These are phyloP conservation scores for Poecilus cupreus DNA, from an alignment of 2,888 invertebrate genomes.

Conservation along the genomic window DNA sequence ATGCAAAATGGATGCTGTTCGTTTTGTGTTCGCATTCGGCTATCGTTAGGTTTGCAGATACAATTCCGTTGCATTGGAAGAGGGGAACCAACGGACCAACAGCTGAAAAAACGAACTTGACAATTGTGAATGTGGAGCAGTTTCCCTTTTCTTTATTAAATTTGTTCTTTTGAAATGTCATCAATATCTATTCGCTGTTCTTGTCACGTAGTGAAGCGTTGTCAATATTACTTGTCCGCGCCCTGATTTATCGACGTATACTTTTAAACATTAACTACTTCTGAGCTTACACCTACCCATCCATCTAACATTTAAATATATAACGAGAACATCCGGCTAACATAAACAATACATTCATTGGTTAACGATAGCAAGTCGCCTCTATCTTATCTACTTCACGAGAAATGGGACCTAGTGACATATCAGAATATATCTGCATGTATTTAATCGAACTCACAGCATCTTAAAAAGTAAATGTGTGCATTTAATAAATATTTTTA, in stretches of 20 bases:
- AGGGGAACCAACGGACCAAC: neutral
- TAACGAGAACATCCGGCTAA: too few species aligned
- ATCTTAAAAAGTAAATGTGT: too few species aligned
- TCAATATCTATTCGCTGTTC: slow-evolving; percentile 29
- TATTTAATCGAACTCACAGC: too few species aligned
- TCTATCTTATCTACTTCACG: too few species aligned
- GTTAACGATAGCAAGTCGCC: too few species aligned
- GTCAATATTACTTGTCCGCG: slow-evolving; percentile 16
- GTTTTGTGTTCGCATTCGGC: slow-evolving; percentile 3
- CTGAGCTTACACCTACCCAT: too few species aligned
- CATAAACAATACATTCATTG: too few species aligned
- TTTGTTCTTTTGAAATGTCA: slow-evolving; percentile 45
- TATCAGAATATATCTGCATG: too few species aligned
- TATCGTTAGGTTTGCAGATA: neutral
- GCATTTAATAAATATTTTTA: too few species aligned
- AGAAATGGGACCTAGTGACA: too few species aligned
- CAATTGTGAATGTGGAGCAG: slow-evolving; percentile 21
- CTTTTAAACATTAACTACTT: neutral
- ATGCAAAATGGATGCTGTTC: slow-evolving; percentile 50
- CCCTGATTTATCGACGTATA: neutral
- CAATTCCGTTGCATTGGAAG: neutral
- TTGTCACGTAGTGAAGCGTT: slow-evolving; percentile 7
- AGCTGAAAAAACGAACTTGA: neutral
- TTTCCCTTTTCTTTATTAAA: slow-evolving; percentile 41
- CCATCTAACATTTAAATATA: too few species aligned